A percentile compares a stretch with the other conserved stretches of the same genome.
Evolutionary conservation across 2,888 invertebrate species (phyloP).

Genomic region (Rhingia campestris): DNA sequence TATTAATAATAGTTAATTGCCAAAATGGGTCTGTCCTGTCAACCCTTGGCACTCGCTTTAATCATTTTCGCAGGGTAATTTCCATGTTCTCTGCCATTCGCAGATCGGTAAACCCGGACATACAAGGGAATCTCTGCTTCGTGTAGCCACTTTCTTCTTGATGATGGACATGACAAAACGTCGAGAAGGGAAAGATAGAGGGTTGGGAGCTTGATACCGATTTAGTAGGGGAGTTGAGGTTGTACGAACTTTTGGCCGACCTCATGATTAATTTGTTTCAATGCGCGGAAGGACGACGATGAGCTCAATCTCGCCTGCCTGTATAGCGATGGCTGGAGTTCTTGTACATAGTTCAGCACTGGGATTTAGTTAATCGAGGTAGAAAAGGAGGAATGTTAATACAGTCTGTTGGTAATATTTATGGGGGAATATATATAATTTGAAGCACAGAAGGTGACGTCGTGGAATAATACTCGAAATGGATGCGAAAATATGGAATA

Average conservation of each 20-base stretch:
- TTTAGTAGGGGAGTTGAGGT: conserved; percentile 22
- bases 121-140: conserved; percentile 3
- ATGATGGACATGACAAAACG: conserved; percentile 34
- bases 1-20: conserved; percentile 59
- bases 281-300: conserved; percentile 41
- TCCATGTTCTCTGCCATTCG: neutral
- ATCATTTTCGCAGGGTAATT: conserved; percentile 29
- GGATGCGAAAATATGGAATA: conserved; percentile 5
- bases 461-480: conserved; percentile 41
- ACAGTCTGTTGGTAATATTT: conserved; percentile 63
- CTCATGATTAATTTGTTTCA: conserved; percentile 66
- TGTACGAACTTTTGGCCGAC: conserved; percentile 4
- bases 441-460: conserved; percentile 14
- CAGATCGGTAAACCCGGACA: neutral
- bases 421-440: conserved; percentile 36
- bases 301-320: conserved; percentile 1
- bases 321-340: neutral
- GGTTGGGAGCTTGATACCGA: neutral
- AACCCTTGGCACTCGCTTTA: conserved; percentile 43
- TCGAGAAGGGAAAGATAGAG: conserved; percentile 6
- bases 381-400: conserved; percentile 50
- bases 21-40: conserved; percentile 56
- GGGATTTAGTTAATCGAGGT: conserved; percentile 43
- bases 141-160: conserved; percentile 17
- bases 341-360: conserved; percentile 5